These are phyloP conservation scores for Hestina assimilis DNA, from an alignment of 1,140 invertebrate species.

Conservation along the genomic window DNA sequence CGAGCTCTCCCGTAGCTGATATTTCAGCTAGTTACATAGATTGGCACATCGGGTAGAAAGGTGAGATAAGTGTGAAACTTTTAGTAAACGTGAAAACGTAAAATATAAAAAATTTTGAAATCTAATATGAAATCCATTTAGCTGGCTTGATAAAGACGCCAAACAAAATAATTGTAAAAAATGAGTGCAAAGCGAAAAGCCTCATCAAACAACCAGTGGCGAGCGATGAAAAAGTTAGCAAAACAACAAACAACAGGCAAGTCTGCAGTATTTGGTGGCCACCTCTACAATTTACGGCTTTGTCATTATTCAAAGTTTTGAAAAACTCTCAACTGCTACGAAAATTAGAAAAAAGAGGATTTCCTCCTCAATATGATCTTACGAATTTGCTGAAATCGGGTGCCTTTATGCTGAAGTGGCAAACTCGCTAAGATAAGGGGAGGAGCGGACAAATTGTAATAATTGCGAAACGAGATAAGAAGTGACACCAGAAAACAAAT, in stretches of 20 bases:
- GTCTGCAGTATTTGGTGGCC: slow-evolving; percentile 51
- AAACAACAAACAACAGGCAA: slow-evolving; percentile 60
- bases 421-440: slow-evolving; percentile 73
- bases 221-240: slow-evolving; percentile 58
- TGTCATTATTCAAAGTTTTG: slow-evolving; percentile 70
- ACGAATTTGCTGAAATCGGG: slow-evolving; percentile 68
- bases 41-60: neutral
- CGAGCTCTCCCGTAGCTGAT: slow-evolving; percentile 7
- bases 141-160: slow-evolving; percentile 1
- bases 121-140: neutral
- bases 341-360: slow-evolving; percentile 66
- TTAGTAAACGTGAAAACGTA: neutral
- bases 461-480: slow-evolving; percentile 76
- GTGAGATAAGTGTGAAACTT: neutral
- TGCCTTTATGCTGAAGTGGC: slow-evolving; percentile 72
- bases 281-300: slow-evolving; percentile 61
- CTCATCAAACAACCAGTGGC: slow-evolving; percentile 46
- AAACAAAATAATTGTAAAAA: slow-evolving; percentile 31
- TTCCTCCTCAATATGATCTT: slow-evolving; percentile 68
- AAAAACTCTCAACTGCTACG: slow-evolving; percentile 45
- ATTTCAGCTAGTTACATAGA: neutral
- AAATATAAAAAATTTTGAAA: neutral
- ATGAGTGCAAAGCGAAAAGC: slow-evolving; percentile 43
- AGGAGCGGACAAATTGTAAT: slow-evolving; percentile 77
- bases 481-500: slow-evolving; percentile 77